Percentiles rank a stretch among this genome's conserved stretches.
Conservation (phyloP, 2,797 vertebrate species). For the Falco biarmicus region DNA sequence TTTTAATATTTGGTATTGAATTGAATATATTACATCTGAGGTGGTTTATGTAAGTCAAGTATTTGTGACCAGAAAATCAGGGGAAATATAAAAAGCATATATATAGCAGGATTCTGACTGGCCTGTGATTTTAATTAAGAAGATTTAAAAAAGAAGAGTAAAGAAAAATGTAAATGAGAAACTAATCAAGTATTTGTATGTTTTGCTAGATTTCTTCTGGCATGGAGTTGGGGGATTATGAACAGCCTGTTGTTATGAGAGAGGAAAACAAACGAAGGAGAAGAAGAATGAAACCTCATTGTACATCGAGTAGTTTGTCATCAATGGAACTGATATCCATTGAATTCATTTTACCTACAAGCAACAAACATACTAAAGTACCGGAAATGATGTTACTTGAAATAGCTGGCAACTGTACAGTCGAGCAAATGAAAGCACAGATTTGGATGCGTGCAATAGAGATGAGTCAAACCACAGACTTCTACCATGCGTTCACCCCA, state of each 20-base stretch:
- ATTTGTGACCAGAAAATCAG: neutral
- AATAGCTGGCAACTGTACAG: conserved; percentile 92
- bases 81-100: neutral
- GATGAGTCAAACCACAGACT: conserved; percentile 85
- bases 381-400: conserved; percentile 84
- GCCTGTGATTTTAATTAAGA: neutral
- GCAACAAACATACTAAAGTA: conserved; percentile 77
- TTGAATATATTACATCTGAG: neutral
- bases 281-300: conserved; percentile 91
- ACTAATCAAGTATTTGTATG: neutral
- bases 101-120: neutral
- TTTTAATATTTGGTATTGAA: neutral
- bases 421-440: conserved; percentile 95
- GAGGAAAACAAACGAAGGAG: conserved; percentile 87
- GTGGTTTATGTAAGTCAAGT: neutral
- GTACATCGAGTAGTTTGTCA: conserved; percentile 69
- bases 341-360: conserved; percentile 91
- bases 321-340: conserved; percentile 90
- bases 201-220: conserved; percentile 78
- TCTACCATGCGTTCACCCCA: conserved; percentile 88
- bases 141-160: neutral
- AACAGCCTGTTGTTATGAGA: conserved; percentile 84
- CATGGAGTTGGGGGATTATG: conserved; percentile 88
- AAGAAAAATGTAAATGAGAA: conserved; percentile 1
- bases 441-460: conserved; percentile 93